Base-by-base conservation (phyloP, 2,888 invertebrate species). In the Sminthurinus aureus region DNA sequence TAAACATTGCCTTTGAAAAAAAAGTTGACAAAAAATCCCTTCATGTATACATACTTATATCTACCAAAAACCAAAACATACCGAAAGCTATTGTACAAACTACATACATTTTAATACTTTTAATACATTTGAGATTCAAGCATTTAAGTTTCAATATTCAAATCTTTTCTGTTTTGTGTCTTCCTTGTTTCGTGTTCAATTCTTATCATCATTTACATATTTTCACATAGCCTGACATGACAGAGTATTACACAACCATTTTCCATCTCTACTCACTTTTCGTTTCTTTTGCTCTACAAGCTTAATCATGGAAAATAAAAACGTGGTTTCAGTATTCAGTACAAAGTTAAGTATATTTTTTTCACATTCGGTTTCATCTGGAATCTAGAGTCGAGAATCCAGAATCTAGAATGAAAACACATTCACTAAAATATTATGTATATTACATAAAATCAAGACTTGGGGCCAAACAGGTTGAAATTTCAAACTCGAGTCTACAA, bases 391-490 rank as follows among this genome's bases (percentile, higher is more conserved):
- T n/a, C n/a, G n/a, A n/a, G n/a, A n/a, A n/a, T n/a, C n/a, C n/a
- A n/a, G n/a, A n/a, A n/a, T n/a, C n/a, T n/a, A 38, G 6, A 38
- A 38, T 38, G 38, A 38, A 38, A 38, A 38, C 3, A 38, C 6
- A 38, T 38, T 38, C 38, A 1, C 3, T 38, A 38, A 1, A 4
- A 6, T 38, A 38, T 38, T 38, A 1, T 4, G 38, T 38, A 38
- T 38, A 38, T 38, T 38, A 22, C 71, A 71, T 24, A 24, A 20
- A 71, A 71, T 71, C 20, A 71, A 71, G 71, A 71, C 71, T 71
- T 15, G 71, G 26, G 71, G 71, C 71, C 22, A 71, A 24, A 71
- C 71, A 71, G 71, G 71, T 71, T 71, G 71, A 71, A 71, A 9
- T 71, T 71, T 71, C 71, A 20, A 71, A 3, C 13, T 24, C 24